Conservation (phyloP, 2,888 invertebrate species). For the Epirrhoe alternata region DNA sequence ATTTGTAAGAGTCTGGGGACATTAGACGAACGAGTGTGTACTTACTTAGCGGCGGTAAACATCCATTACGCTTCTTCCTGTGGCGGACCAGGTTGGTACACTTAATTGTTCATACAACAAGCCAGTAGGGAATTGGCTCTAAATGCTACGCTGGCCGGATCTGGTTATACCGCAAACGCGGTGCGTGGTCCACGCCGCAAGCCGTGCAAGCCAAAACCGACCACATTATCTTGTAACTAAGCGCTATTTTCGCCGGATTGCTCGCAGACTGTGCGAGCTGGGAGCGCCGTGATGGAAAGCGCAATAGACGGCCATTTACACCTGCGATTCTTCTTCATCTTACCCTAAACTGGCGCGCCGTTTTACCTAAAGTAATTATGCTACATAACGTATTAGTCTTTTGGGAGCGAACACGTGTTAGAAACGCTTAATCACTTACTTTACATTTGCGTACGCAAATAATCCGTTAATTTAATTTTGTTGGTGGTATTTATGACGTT, state of each 20-base stretch:
- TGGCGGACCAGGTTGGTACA: slow-evolving; percentile 72
- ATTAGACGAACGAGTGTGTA: slow-evolving; percentile 24
- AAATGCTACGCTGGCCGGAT: slow-evolving; percentile 77
- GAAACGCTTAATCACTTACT: slow-evolving; percentile 83
- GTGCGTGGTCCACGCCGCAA: slow-evolving; percentile 59
- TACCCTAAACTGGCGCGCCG: slow-evolving; percentile 78
- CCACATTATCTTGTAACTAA: slow-evolving; percentile 62
- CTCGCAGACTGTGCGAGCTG: slow-evolving; percentile 40
- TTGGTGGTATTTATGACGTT: slow-evolving; percentile 78
- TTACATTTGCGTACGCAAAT: slow-evolving; percentile 82
- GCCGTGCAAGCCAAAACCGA: slow-evolving; percentile 64
- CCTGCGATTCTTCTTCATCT: slow-evolving; percentile 84
- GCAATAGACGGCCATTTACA: slow-evolving; percentile 80
- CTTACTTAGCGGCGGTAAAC: slow-evolving; percentile 71
- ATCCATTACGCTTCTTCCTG: slow-evolving; percentile 78
- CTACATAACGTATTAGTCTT: slow-evolving; percentile 82
- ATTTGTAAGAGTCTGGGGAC: slow-evolving; percentile 18
- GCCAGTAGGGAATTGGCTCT: slow-evolving; percentile 80
- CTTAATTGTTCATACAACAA: slow-evolving; percentile 84
- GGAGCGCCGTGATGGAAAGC: slow-evolving; percentile 73
- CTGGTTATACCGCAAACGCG: slow-evolving; percentile 73
- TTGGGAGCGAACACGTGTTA: slow-evolving; percentile 80
- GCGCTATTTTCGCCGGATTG: slow-evolving; percentile 56
- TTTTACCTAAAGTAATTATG: slow-evolving; percentile 82
- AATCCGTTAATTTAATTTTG: slow-evolving; percentile 81